Base-by-base conservation (phyloP, 2,888 invertebrate species). In the Dolichomitus sp. region DNA sequence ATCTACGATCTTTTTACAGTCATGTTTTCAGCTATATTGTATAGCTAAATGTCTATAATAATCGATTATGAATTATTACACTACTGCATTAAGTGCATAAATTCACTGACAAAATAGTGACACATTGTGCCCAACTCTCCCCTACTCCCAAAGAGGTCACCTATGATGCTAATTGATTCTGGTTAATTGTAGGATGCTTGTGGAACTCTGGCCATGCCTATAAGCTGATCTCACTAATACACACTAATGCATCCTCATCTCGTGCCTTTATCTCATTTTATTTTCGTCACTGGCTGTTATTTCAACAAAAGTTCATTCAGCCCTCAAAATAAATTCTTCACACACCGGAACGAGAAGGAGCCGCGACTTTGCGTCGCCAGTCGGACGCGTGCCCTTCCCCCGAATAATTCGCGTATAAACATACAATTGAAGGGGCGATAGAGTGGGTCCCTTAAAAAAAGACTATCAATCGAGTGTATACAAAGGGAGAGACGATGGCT, bases 341-440 rank as follows among this genome's bases (percentile, higher is more conserved):
- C 23, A 12, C 14, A 30, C 30, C 42, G 27, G n/a, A 70, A 54
- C 23, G 23, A 19, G 23, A 40, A 42, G 37, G 33, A 52, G 37
- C 19, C 37, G 30, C 70, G 54, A 27, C 52, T 30, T n/a, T 19
- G 42, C 57, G 54, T 70, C 54, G 54, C 40, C 50, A 52, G 69
- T 40, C 52, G 52, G 48, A 40, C 42, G 40, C 42, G 70, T 30
- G 27, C 42, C 42, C n/a, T 54, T 30, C 48, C 54, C 17, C 19
- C 61, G 76, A 77, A 77, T 77, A 63, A 63, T 77, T 77, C 30
- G 48, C 61, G 23, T 12, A 70, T 63, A 63, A 70, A 77, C 42
- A 61, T 50, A 61, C 19, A 42, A 48, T 27, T 27, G 57, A 57
- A 57, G 57, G 70, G 27, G 14, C 27, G 42, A 57, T 42, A 27